These are phyloP conservation scores for Belonocnema kinseyi DNA, from an alignment of 1,140 invertebrate species.

Conservation along the genomic window DNA sequence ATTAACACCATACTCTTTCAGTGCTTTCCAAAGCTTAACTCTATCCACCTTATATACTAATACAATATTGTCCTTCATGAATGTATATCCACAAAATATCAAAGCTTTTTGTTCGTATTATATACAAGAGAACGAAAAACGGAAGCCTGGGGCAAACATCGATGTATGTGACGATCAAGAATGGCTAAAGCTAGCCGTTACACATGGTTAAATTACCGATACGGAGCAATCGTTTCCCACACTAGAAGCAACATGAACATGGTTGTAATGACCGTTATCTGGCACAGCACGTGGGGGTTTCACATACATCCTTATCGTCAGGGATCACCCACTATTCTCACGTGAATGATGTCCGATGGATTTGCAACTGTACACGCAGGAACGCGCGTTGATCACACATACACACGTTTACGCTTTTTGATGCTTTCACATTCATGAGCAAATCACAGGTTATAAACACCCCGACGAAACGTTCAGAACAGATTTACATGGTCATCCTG, in stretches of 20 bases:
- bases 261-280: conserved; percentile 53
- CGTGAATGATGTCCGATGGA: conserved; percentile 43
- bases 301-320: conserved; percentile 54
- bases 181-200: background rate
- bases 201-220: background rate
- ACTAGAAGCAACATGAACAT: background rate
- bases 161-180: too few species aligned
- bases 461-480: background rate
- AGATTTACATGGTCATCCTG: conserved; percentile 8
- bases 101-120: too few species aligned
- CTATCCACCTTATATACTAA: too few species aligned
- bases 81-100: too few species aligned
- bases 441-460: conserved; percentile 19
- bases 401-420: background rate
- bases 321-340: conserved; percentile 46
- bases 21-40: too few species aligned
- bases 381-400: background rate
- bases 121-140: too few species aligned
- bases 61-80: too few species aligned
- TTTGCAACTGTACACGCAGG: conserved; percentile 34
- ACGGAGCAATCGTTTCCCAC: background rate
- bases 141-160: too few species aligned
- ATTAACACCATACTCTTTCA: too few species aligned
- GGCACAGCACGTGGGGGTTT: conserved; percentile 56
- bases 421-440: background rate